phyloP scores from a whole-genome alignment of 2,888 invertebrate genomes.

The Carpatolechia fugitivella region DNA sequence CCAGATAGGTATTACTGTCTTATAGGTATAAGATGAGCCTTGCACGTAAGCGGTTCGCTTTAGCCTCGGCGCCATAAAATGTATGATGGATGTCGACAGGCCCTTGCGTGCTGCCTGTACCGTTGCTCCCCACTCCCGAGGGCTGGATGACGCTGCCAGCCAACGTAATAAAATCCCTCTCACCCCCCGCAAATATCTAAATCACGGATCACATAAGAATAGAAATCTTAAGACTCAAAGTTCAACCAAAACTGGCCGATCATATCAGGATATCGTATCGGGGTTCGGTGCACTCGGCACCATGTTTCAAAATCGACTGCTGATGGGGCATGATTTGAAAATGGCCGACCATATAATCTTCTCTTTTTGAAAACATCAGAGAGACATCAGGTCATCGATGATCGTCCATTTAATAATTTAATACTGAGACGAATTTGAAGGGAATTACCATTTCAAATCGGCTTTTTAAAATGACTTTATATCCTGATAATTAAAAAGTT shows the following conservation, averaged over 20 bases:
- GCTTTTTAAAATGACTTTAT: slow-evolving; percentile 47
- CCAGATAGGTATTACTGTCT: slow-evolving; percentile 7
- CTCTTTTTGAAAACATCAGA: slow-evolving; percentile 20
- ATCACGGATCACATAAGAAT: slow-evolving; percentile 33
- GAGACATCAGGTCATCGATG: slow-evolving; percentile 22
- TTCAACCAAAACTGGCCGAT: slow-evolving; percentile 48
- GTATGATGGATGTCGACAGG: slow-evolving; percentile 73
- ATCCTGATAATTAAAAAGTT: slow-evolving; percentile 35
- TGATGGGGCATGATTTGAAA: slow-evolving; percentile 58
- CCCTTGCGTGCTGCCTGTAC: slow-evolving; percentile 67
- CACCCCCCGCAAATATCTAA: slow-evolving; percentile 34
- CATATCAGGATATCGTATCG: slow-evolving; percentile 56
- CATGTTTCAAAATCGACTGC: slow-evolving; percentile 69
- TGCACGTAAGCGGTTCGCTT: slow-evolving; percentile 67
- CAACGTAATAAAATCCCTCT: slow-evolving; percentile 44
- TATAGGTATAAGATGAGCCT: slow-evolving; percentile 47
- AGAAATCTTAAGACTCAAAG: slow-evolving; percentile 34
- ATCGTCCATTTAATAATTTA: slow-evolving; percentile 24
- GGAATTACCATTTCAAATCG: slow-evolving; percentile 27
- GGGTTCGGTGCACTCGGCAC: slow-evolving; percentile 72
- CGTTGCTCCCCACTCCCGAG: slow-evolving; percentile 68
- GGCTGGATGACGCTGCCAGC: slow-evolving; percentile 54
- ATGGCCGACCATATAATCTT: slow-evolving; percentile 50
- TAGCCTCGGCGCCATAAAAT: slow-evolving; percentile 68
- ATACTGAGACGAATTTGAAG: slow-evolving; percentile 32